Evolutionary conservation across 2,797 vertebrate species (phyloP).

Genomic region (Eutrigla gurnardus): DNA sequence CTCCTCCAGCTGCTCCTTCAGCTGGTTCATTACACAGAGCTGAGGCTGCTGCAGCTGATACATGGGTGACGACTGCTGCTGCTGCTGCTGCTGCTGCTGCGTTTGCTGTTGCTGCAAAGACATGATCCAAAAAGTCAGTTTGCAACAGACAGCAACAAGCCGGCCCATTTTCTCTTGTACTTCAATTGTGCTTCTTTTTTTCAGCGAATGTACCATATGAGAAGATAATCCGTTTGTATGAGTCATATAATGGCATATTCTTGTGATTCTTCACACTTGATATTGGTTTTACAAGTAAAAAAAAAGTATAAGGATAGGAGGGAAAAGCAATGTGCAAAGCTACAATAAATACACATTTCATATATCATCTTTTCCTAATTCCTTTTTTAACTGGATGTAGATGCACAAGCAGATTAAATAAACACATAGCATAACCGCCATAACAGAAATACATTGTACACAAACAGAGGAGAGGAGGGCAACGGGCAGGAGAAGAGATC

Average conservation of each 20-base stretch:
- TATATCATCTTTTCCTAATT: neutral
- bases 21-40: conserved; percentile 88
- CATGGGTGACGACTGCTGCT: conserved; percentile 73
- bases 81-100: conserved; percentile 67
- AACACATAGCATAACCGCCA: conserved; percentile 25
- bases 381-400: conserved; percentile 1
- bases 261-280: conserved; percentile 1
- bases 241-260: conserved; percentile 28
- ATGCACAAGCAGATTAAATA: conserved; percentile 21
- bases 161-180: neutral
- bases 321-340: neutral
- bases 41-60: conserved; percentile 87
- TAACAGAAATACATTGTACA: conserved; percentile 39
- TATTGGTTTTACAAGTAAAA: conserved; percentile 22
- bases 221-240: conserved; percentile 17
- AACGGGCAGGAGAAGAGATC: conserved; percentile 60
- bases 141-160: conserved; percentile 13
- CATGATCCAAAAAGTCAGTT: conserved; percentile 23
- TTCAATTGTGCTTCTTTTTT: neutral
- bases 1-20: conserved; percentile 91
- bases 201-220: neutral
- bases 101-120: conserved; percentile 56
- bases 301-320: neutral
- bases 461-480: conserved; percentile 48
- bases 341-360: conserved; percentile 3